Percentiles rank a stretch among this genome's conserved stretches.
Evolutionary conservation across 2,797 vertebrate species (phyloP).

Genomic region (Odontamblyopus lacepedii): DNA sequence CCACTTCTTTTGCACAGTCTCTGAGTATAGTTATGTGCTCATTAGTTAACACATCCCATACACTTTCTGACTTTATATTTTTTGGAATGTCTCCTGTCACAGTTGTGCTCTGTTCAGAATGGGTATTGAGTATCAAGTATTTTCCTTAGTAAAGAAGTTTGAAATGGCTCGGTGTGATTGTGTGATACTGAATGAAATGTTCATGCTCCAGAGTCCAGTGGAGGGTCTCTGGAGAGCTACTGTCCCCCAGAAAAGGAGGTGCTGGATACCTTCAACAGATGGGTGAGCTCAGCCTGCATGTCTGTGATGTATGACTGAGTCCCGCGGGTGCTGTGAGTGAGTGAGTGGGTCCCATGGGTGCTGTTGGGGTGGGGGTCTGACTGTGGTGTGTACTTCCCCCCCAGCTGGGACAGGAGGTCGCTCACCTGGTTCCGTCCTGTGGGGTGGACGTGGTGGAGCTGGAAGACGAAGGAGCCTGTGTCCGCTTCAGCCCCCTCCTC

Average conservation of each 20-base stretch:
- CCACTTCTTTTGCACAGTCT: too few relatives aligned
- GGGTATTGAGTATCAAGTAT: too few relatives aligned
- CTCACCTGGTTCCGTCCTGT: constrained; percentile 82
- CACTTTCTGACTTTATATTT: too few relatives aligned
- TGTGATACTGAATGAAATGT: background rate
- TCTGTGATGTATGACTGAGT: background rate
- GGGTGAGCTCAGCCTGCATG: constrained; percentile 79
- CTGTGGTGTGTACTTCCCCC: background rate
- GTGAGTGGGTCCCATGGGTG: background rate
- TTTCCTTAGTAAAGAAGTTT: too few relatives aligned
- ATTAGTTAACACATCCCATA: too few relatives aligned
- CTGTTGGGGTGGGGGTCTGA: background rate
- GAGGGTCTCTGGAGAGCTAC: constrained; percentile 64
- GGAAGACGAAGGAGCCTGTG: constrained; percentile 87
- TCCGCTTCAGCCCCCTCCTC: constrained; percentile 92
- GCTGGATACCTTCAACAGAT: constrained; percentile 89
- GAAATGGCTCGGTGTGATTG: background rate
- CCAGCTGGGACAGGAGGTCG: constrained; percentile 89
- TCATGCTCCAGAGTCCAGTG: constrained; percentile 59
- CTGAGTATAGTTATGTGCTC: too few relatives aligned
- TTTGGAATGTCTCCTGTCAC: too few relatives aligned
- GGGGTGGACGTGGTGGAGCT: constrained; percentile 91
- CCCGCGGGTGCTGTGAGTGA: background rate
- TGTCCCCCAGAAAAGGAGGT: constrained; percentile 78
- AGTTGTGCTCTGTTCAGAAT: too few relatives aligned